Conservation (phyloP, 2,797 vertebrate species). For the Petrocephalus sullivani region DNA sequence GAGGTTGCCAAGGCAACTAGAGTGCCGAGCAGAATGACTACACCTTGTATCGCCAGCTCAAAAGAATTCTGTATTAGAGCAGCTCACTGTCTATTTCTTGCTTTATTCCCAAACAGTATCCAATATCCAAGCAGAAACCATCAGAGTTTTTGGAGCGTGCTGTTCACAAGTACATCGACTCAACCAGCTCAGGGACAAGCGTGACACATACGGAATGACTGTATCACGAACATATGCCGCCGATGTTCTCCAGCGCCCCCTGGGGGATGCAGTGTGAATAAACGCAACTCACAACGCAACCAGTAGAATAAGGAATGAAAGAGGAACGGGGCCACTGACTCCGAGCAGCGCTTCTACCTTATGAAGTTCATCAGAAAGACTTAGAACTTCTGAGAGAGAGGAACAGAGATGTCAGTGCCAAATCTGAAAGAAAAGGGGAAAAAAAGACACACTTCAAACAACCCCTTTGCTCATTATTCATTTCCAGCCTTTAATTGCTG, state of each 20-base stretch:
- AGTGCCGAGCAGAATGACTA: not conserved
- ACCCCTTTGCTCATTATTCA: not conserved
- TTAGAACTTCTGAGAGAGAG: not conserved
- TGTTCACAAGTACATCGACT: not conserved
- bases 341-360: no score
- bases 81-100: not conserved
- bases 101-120: not conserved
- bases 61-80: not conserved
- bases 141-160: not conserved
- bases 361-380: not conserved
- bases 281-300: not conserved
- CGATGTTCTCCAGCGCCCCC: not conserved
- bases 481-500: conserved; percentile 4
- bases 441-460: not conserved
- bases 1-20: conserved; percentile 20
- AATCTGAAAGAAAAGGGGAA: not conserved
- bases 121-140: not conserved
- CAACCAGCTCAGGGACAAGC: not conserved
- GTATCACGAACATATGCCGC: not conserved
- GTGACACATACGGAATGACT: not conserved
- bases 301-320: not conserved
- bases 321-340: not conserved
- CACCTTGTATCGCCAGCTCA: not conserved
- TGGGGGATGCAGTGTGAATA: not conserved
- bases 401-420: not conserved